phyloP scores from a whole-genome alignment of 2,797 vertebrate genomes.

The Lophotriccus pileatus region DNA sequence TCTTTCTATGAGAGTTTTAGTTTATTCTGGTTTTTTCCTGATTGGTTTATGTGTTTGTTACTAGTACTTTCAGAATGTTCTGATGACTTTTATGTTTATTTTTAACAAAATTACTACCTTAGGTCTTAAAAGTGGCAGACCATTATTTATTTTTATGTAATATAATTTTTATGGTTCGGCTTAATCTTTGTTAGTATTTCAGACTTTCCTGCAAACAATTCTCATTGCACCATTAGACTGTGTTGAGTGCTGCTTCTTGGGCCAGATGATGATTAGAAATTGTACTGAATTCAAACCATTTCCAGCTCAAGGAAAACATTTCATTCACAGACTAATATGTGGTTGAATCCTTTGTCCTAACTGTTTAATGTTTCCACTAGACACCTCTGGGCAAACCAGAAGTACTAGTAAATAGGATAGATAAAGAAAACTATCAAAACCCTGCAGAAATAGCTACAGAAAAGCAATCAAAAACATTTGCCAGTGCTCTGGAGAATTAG shows the following conservation, averaged over 20 bases:
- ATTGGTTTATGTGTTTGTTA: background rate
- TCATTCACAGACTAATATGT: background rate
- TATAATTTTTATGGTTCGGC: background rate
- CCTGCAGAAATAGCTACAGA: background rate
- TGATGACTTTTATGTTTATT: constrained; percentile 4
- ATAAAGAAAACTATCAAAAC: constrained; percentile 51
- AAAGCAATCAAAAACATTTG: constrained; percentile 29
- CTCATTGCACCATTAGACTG: background rate
- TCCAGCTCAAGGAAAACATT: background rate
- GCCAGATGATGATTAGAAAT: constrained; percentile 22
- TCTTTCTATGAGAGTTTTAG: background rate
- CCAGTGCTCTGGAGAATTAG: constrained; percentile 28
- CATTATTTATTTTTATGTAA: constrained; percentile 31
- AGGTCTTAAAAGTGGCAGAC: background rate
- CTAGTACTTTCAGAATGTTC: background rate
- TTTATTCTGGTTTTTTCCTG: background rate
- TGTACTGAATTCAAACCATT: background rate
- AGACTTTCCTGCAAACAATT: constrained; percentile 21
- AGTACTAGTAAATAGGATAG: constrained; percentile 14
- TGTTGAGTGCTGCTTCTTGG: constrained; percentile 10
- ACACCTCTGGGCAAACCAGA: constrained; percentile 15
- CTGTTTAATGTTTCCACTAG: constrained; percentile 16
- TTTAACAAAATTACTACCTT: constrained; percentile 25
- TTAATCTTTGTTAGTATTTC: constrained; percentile 25
- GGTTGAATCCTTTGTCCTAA: background rate